Evolutionary conservation across 2,113 vertebrate species (phyloP).

Genomic region (Lycaon pictus): DNA sequence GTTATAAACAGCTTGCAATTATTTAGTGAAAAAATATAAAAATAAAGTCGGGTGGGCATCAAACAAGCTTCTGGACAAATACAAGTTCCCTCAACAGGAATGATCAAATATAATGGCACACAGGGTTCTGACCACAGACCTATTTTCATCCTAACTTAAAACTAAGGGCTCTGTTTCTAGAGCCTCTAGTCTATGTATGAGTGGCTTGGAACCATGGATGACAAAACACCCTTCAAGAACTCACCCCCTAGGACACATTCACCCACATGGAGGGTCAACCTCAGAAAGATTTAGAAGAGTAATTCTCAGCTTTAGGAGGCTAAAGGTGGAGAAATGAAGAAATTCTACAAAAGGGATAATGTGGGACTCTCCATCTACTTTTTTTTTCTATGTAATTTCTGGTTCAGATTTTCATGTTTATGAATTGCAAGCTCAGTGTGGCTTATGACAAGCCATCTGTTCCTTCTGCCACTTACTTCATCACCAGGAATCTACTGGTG

Average conservation of each 20-base stretch:
- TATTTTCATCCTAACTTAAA: background rate
- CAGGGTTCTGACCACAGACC: background rate
- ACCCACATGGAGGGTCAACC: background rate
- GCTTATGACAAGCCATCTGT: conserved; percentile 1
- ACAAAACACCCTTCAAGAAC: background rate
- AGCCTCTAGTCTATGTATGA: background rate
- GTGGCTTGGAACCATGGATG: background rate
- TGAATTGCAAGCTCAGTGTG: background rate
- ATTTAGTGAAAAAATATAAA: conserved; percentile 64
- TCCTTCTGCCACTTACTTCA: conserved; percentile 33
- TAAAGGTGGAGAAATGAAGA: background rate
- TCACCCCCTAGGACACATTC: background rate
- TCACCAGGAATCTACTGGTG: conserved; percentile 16
- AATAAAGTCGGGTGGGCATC: conserved; percentile 68
- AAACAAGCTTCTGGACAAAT: conserved; percentile 53
- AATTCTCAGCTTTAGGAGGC: conserved; percentile 26
- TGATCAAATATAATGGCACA: background rate
- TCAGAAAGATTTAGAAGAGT: conserved; percentile 14
- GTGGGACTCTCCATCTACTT: background rate
- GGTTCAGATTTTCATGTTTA: conserved; percentile 65
- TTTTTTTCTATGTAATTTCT: conserved; percentile 54
- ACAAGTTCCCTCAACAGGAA: conserved; percentile 17
- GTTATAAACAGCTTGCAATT: conserved; percentile 74
- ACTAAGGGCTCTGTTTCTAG: background rate
- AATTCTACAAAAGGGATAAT: background rate